Percentiles rank a stretch among this genome's conserved stretches.
phyloP scores from a whole-genome alignment of 1,140 invertebrate genomes.

The Lineus longissimus region DNA sequence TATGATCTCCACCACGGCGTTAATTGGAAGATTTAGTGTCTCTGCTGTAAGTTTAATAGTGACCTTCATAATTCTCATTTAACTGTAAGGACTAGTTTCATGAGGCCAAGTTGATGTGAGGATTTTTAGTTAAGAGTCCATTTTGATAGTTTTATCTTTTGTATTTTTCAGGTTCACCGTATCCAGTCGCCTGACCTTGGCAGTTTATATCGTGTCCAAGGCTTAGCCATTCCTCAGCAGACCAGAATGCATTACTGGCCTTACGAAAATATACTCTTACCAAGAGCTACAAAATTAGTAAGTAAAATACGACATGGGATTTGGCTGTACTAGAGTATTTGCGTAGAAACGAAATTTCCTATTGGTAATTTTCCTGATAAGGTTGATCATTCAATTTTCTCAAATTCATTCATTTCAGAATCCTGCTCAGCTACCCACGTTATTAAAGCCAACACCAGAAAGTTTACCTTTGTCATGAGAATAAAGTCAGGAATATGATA shows the following conservation, averaged over 20 bases:
- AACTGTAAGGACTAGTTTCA: background rate
- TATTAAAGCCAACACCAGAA: too few species aligned
- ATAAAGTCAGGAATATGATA: too few species aligned
- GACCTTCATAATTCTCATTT: background rate
- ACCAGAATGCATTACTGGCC: constrained; percentile 75
- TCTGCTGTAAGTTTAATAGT: constrained; percentile 57
- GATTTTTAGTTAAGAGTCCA: background rate
- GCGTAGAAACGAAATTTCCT: too few species aligned
- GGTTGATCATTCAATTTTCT: too few species aligned
- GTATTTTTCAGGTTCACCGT: constrained; percentile 60
- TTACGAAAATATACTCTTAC: constrained; percentile 66
- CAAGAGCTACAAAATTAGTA: constrained; percentile 71
- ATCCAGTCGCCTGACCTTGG: constrained; percentile 60
- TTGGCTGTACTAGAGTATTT: too few species aligned
- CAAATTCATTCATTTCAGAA: too few species aligned
- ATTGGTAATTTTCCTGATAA: too few species aligned
- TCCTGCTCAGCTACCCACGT: too few species aligned
- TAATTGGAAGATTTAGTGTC: constrained; percentile 72
- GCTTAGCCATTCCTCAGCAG: constrained; percentile 75
- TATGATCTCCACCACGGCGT: constrained; percentile 72
- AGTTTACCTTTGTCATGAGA: too few species aligned
- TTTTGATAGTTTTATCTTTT: background rate
- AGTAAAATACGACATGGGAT: too few species aligned
- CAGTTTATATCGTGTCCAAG: constrained; percentile 81
- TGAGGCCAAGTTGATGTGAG: background rate